Conservation (phyloP, 2,113 vertebrate species). For the Ciconia stormi region DNA sequence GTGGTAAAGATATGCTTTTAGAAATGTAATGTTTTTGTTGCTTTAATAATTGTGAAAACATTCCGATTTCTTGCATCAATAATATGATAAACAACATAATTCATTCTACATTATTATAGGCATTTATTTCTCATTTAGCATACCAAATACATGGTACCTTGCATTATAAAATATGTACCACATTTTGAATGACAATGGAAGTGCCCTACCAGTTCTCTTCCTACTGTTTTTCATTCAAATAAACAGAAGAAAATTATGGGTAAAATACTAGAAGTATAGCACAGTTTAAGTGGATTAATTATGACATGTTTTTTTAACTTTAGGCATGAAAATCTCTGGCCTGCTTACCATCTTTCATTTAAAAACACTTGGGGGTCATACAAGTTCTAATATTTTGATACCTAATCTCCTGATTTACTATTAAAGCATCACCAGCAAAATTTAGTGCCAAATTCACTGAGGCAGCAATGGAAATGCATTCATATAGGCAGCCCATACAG, state of each 20-base stretch:
- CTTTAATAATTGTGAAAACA: neutral
- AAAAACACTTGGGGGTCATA: neutral
- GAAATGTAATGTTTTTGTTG: neutral
- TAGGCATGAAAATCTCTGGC: neutral
- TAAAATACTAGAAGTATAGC: constrained; percentile 16
- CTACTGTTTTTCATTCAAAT: constrained; percentile 12
- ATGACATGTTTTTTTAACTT: neutral
- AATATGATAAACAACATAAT: neutral
- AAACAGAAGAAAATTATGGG: neutral
- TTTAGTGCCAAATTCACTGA: neutral
- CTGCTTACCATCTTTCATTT: neutral
- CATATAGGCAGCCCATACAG: neutral
- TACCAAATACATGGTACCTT: neutral
- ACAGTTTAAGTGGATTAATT: constrained; percentile 26
- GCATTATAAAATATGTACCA: neutral
- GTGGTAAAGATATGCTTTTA: neutral
- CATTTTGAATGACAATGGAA: neutral
- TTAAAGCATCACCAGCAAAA: neutral
- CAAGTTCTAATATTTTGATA: neutral
- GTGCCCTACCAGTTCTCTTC: neutral
- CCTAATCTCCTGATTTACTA: neutral
- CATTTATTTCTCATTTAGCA: neutral
- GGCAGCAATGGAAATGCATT: neutral
- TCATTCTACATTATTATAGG: neutral
- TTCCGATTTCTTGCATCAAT: neutral